Conservation (phyloP, 2,888 invertebrate species). For the Orchesella flavescens region DNA sequence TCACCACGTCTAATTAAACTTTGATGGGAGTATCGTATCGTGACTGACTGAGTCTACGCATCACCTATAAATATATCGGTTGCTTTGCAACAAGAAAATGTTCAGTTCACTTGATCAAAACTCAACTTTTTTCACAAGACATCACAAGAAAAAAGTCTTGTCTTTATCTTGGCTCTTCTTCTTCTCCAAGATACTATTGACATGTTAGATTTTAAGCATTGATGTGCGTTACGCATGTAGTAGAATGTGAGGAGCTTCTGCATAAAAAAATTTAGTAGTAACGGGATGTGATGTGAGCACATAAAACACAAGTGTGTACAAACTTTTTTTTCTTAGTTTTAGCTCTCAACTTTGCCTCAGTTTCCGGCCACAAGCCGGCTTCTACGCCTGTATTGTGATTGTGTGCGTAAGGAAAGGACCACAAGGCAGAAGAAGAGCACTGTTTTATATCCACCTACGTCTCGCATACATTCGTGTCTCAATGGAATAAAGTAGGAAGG, state of each 20-base stretch:
- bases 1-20: no score
- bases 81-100: not conserved
- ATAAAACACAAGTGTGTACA: no score
- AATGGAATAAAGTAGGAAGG: slow-evolving; percentile 16
- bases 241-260: not conserved
- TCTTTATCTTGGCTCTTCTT: not conserved
- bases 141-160: not conserved
- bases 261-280: not conserved
- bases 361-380: not conserved
- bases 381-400: not conserved
- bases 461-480: slow-evolving; percentile 10
- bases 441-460: not conserved
- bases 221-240: slow-evolving; percentile 4
- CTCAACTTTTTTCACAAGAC: no score
- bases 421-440: not conserved
- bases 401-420: not conserved
- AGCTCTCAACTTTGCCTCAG: no score
- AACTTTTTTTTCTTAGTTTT: no score
- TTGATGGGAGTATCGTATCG: no score
- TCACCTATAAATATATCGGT: no score
- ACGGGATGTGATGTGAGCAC: no score
- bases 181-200: not conserved
- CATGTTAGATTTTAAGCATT: not conserved
- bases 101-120: slow-evolving; percentile 15
- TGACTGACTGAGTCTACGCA: no score